Base-by-base conservation (phyloP, 2,797 vertebrate species). In the Manis pentadactyla region DNA sequence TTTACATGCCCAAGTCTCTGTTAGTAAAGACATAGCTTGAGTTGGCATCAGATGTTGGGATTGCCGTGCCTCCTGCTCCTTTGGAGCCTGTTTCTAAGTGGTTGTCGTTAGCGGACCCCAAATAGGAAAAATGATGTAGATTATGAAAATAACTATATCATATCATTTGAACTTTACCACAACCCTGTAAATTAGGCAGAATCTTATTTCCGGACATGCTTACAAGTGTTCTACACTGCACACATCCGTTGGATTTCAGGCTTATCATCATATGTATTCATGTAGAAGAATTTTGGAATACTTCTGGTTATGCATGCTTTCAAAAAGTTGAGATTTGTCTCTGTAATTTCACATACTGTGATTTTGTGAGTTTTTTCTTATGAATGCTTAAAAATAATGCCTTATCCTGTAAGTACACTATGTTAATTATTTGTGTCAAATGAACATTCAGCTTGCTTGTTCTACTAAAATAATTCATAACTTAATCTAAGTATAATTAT, bases 401-500 rank as follows among this genome's bases (percentile, higher is more conserved):
- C 25, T 89, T 42, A 66, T 73, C 27, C 18, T 73, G 0, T 71
- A 59, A 90, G 17, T 49, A 19, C 73, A 81, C 29, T 46, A 0
- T 94, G 31, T 78, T 73, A 64, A 57, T 75, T 88, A 19, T n/a
- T 49, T 92, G 18, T 84, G 23, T 83, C 42, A 94, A 68, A 46
- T 61, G 79, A 85, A 59, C 49, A 63, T 64, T 87, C 69, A 68
- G 69, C 66, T 94, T n/a, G 31, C n/a, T 92, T 91, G 61, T 8
- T 61, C 42, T 95, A 46, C 29, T 46, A 74, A 94, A 79, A 25
- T 46, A 37, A 37, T 37, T 25, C 63, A 87, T 69, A 73, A n/a
- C 29, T 71, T 84, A 71, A 29, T 78, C 19, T 81, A 71, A 34
- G 5, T 63, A 9, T 79, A 84, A 83, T 87, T 83, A 79, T 66